Evolutionary conservation across 2,888 invertebrate species (phyloP), one percentile per base, ranked within the genome.

Genomic region (Syrista parreyssii): DNA sequence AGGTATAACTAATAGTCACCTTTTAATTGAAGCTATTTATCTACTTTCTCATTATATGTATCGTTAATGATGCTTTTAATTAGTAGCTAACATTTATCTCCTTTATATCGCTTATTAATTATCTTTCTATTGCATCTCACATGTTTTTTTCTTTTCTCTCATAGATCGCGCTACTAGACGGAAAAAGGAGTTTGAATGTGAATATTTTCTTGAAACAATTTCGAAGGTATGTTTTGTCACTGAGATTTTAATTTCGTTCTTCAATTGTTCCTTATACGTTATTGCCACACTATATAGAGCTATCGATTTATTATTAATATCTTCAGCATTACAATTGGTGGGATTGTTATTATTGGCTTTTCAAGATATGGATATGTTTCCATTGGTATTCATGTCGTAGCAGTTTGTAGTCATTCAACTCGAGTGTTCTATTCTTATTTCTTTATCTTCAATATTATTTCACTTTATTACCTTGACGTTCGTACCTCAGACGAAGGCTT

Each of bases 131-230:
- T 30, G 55, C 9, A 69, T 35, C 23, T 33, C 33, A 32, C 33
- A 33, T 68, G 30, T 79, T 74, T 77, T 78, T 75, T 23, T 36
- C 35, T 73, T 84, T 80, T 79, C 82, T 78, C 73, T 91, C 92
- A 68, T 90, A 96, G 95, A 97, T 98, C 84, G 95, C 96, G 12
- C 93, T 99, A 69, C 92, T 99, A 80, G 98, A 99, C 89, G 97
- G 97, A 74, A 98, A 99, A 92, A 93, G 98, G 87, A 98, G 98
- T 90, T 93, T 99, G 81, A 98, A 98, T 89, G 97, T 99, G n/a
- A 99, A 98, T 91, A 99, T 99, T 87, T 99, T 99, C 92, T 93
- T 99, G 83, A 98, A 98, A 92, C 99, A 99, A 92, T 99, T 98
- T 91, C 94, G 97, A 92, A 96, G 96, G 96, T 97, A 92, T 1